Evolutionary conservation across 2,888 invertebrate genomes (phyloP).

Genomic region (Callimorpha dominula): DNA sequence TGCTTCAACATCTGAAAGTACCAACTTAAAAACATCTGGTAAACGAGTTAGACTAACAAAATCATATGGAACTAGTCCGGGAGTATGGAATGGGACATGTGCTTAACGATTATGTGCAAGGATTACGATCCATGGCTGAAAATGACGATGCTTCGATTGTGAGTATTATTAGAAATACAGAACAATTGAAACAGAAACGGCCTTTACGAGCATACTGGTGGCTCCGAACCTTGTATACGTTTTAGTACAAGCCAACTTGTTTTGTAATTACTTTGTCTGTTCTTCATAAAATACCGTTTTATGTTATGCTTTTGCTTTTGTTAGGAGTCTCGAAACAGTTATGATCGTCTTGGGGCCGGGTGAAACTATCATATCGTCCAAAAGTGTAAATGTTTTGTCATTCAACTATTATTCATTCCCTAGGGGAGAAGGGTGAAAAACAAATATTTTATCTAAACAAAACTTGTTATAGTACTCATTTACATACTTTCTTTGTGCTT

Average conservation of each 20-base stretch:
- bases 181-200: background rate
- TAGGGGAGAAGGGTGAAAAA: conserved; percentile 23
- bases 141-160: background rate
- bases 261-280: conserved; percentile 27
- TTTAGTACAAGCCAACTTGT: conserved; percentile 19
- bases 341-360: conserved; percentile 1
- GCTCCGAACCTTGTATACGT: background rate
- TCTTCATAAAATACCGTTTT: conserved; percentile 20
- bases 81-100: background rate
- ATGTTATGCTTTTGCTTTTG: conserved; percentile 17
- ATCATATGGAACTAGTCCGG: background rate
- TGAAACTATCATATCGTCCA: conserved; percentile 4
- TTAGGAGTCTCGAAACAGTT: conserved; percentile 10
- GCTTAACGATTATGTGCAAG: too few relatives aligned
- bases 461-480: background rate
- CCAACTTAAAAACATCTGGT: background rate
- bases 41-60: background rate
- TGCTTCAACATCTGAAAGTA: background rate
- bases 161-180: background rate
- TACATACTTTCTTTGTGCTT: background rate
- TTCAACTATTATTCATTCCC: conserved; percentile 22
- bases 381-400: conserved; percentile 24
- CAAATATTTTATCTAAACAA: conserved; percentile 25
- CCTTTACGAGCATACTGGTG: background rate
- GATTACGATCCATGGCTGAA: background rate